phyloP scores from a whole-genome alignment of 1,140 invertebrate genomes.

The Penaeus indicus region DNA sequence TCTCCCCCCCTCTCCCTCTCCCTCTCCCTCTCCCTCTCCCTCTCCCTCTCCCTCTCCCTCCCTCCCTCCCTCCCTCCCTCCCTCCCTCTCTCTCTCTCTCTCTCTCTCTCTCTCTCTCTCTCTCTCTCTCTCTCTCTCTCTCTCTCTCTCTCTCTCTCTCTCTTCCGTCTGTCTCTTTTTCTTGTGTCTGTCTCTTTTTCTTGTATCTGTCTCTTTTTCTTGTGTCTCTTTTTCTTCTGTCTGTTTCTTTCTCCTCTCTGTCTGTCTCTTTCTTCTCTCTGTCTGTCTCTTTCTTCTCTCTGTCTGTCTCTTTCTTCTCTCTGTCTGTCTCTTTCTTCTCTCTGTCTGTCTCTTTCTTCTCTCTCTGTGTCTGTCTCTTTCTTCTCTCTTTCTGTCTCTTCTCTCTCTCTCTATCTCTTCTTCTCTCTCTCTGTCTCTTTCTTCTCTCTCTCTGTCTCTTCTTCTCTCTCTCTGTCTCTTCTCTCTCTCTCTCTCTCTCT shows the following conservation, averaged over 20 bases:
- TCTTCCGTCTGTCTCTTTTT: not conserved
- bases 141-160: not conserved
- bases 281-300: not conserved
- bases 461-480: not conserved
- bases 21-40: not conserved
- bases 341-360: not conserved
- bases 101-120: conserved; percentile 3
- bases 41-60: not conserved
- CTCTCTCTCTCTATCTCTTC: not conserved
- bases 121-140: conserved; percentile 3
- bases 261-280: not conserved
- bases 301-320: not conserved
- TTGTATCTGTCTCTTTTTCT: not conserved
- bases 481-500: not conserved
- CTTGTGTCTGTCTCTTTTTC: not conserved
- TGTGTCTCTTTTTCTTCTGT: not conserved
- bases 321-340: not conserved
- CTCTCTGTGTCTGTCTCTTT: not conserved
- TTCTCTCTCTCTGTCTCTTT: not conserved
- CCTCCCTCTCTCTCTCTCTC: not conserved
- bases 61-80: not conserved
- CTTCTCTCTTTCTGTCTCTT: not conserved
- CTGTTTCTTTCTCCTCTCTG: not conserved
- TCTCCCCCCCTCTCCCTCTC: not conserved
- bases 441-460: not conserved